Evolutionary conservation across 2,888 invertebrate species (phyloP), one percentile per base, ranked within the genome.

Genomic region (Celastrina argiolus): DNA sequence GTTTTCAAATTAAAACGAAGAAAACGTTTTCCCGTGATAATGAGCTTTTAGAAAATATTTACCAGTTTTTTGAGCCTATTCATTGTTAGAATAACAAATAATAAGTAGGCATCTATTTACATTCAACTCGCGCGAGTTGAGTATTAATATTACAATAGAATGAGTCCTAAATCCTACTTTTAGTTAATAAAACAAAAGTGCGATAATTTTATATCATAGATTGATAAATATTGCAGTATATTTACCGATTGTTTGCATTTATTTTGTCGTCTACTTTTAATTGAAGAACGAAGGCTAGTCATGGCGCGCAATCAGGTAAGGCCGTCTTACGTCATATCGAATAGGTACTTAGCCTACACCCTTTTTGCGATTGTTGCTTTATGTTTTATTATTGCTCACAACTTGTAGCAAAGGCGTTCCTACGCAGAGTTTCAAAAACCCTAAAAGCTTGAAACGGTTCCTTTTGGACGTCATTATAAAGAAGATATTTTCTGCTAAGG

Each of bases 291-390:
- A 59, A 59, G 28, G 31, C 59, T 31, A n/a, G 34, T 16, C 34
- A 31, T 26, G 22, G 51, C 59, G 59, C 59, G 31, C 59, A 34
- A 34, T 59, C 59, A 51, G 59, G 16, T 59, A 59, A 31, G 31
- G 59, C 12, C 59, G n/a, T 8, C 31, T 59, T 59, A 59, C 59
- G 59, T 59, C 59, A 59, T 59, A 34, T 18, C 34, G 59, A 31
- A 31, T 59, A n/a, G n/a, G n/a, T n/a, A 58, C n/a, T 28, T 58
- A 31, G 18, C 16, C 59, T 59, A 59, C 59, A 59, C 59, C 59
- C 59, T 59, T 34, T 18, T 59, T 26, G 26, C 56, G 56, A 26
- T 22, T 34, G 14, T 7, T 58, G 28, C 16, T 59, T 58, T 16
- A 58, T 36, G 7, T 7, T 36, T 26, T 51, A 12, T 12, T 51